Conservation (phyloP, 2,888 invertebrate genomes). For the Sarcophaga variegata region DNA sequence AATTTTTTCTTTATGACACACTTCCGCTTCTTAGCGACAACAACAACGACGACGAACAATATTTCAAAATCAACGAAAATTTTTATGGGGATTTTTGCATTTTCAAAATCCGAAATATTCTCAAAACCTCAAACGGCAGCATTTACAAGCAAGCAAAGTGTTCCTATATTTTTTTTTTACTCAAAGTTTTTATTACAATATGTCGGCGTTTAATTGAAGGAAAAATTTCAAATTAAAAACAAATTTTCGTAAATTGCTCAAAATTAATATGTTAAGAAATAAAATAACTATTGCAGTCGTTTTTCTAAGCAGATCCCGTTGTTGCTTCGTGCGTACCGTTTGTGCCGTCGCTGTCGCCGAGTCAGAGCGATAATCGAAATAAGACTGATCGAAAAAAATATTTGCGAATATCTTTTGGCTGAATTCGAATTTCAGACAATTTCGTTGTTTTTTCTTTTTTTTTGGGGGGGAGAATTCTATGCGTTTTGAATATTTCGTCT, state of each 20-base stretch:
- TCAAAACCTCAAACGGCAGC: constrained; percentile 15
- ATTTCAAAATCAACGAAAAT: constrained; percentile 1
- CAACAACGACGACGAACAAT: constrained; percentile 32
- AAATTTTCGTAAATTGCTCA: neutral
- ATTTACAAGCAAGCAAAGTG: constrained; percentile 3
- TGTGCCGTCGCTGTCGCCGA: constrained; percentile 72
- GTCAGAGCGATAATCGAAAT: constrained; percentile 76
- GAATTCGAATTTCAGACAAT: constrained; percentile 59
- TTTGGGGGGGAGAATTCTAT: constrained; percentile 26
- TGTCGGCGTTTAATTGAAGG: neutral
- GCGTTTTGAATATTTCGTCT: neutral
- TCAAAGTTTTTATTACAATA: neutral
- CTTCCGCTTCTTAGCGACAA: constrained; percentile 53
- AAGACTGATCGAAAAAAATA: constrained; percentile 72
- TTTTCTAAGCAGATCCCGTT: constrained; percentile 7
- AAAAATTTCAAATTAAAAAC: neutral
- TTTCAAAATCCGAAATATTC: constrained; percentile 1
- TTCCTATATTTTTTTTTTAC: neutral
- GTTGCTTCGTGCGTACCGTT: constrained; percentile 44
- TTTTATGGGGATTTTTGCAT: neutral
- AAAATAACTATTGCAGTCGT: neutral
- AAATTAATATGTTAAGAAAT: neutral
- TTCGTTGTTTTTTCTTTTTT: constrained; percentile 10
- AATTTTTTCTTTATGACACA: constrained; percentile 40
- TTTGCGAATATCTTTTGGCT: constrained; percentile 65